A percentile compares a stretch with the other conserved stretches of the same genome.
Conservation (phyloP, 2,797 vertebrate genomes). For the Micropoecilia bifurca region DNA sequence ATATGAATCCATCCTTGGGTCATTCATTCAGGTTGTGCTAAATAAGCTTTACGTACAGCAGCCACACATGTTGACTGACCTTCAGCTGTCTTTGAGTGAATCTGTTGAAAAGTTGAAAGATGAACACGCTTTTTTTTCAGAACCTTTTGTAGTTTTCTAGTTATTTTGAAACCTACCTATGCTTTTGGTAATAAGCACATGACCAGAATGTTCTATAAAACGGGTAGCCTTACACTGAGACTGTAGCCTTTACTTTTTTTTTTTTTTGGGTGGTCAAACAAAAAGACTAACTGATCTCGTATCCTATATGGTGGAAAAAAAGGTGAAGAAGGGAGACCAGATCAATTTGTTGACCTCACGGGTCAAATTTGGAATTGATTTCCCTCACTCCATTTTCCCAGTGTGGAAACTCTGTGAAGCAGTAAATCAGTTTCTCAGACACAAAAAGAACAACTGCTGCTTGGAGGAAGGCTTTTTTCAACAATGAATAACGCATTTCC, state of each 20-base stretch:
- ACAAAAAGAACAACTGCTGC: conserved; percentile 43
- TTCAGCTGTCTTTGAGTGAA: background rate
- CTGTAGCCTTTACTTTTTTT: background rate
- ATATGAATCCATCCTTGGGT: background rate
- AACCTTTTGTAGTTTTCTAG: background rate
- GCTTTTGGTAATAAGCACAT: background rate
- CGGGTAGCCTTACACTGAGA: background rate
- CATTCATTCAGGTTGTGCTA: background rate
- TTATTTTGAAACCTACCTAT: background rate
- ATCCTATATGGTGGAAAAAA: conserved; percentile 12
- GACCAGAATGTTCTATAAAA: background rate
- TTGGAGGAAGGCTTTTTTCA: conserved; percentile 30
- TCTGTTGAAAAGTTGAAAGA: background rate
- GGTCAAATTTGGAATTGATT: conserved; percentile 69
- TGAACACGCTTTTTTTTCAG: background rate
- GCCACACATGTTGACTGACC: background rate
- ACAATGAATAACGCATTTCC: conserved; percentile 19
- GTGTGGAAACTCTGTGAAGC: conserved; percentile 63
- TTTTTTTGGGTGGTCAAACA: background rate
- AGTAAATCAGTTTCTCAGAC: conserved; percentile 63
- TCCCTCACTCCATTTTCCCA: conserved; percentile 60
- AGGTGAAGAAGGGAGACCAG: conserved; percentile 15
- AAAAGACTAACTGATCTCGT: background rate
- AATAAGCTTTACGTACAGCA: background rate
- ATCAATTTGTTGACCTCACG: conserved; percentile 63